Conservation (phyloP, 2,888 invertebrate species). For the Plagodis dolabraria region DNA sequence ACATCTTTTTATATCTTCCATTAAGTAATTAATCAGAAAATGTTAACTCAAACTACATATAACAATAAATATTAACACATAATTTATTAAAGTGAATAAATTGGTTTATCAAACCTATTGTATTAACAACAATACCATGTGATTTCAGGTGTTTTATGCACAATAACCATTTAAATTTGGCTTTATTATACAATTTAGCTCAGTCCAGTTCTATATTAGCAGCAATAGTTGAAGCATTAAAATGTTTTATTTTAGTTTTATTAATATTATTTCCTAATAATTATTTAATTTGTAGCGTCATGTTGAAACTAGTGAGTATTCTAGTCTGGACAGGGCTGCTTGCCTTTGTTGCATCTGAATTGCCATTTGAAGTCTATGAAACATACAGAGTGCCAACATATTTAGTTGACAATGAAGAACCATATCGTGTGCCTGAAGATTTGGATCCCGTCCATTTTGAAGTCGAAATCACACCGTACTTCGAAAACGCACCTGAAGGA, state of each 20-base stretch:
- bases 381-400: slow-evolving; percentile 29
- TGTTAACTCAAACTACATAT: too few relatives aligned
- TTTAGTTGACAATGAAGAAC: slow-evolving; percentile 31
- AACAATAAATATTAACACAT: too few relatives aligned
- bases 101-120: slow-evolving; percentile 12
- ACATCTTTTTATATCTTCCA: too few relatives aligned
- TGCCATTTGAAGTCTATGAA: slow-evolving; percentile 57
- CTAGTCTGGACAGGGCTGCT: slow-evolving; percentile 53
- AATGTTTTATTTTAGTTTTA: too few relatives aligned
- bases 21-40: too few relatives aligned
- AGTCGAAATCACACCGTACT: slow-evolving; percentile 81
- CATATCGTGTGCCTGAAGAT: slow-evolving; percentile 69
- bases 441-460: slow-evolving; percentile 81
- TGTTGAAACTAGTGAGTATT: slow-evolving; percentile 49
- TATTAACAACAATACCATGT: slow-evolving; percentile 10
- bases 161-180: neutral
- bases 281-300: slow-evolving; percentile 48
- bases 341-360: slow-evolving; percentile 54
- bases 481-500: slow-evolving; percentile 57
- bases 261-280: too few relatives aligned
- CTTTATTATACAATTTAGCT: neutral
- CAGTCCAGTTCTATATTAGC: neutral
- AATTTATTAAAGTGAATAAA: neutral
- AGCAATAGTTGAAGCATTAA: neutral
- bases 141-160: slow-evolving; percentile 16